Evolutionary conservation across 2,113 vertebrate genomes (phyloP), one percentile per base, ranked within the genome.

Genomic region (Xiphorhynchus elegans): DNA sequence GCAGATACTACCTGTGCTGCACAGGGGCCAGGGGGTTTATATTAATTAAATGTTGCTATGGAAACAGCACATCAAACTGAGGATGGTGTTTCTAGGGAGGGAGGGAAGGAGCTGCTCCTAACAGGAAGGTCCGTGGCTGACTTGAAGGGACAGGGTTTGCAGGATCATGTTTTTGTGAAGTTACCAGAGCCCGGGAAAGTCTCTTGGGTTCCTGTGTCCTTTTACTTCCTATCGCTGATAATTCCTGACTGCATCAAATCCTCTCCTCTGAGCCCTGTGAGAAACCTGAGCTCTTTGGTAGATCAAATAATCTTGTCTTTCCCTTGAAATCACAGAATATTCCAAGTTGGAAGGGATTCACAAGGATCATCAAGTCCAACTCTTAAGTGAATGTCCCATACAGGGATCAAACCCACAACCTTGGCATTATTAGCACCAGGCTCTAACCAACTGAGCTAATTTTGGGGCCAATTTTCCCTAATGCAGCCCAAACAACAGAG

Each of bases 21-120:
- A 77, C 56, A 52, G 92, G 24, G 26, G 59, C 37, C 68, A 62
- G 55, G 76, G 90, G 64, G 66, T 42, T 95, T 93, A 69, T 67
- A 76, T 81, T 97, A 96, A 96, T 97, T 96, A 97, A 88, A 52
- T 50, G 81, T 89, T 96, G 84, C 93, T 93, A 87, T 77, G 84
- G 96, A 92, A 92, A 95, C 95, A 90, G 68, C 50, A 66, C 75
- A 90, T 92, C 68, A 81, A 92, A 72, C 33, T 31, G 35, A 49
- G 56, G 53, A 83, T 81, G 42, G 17, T 77, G 89, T 81, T 95
- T 91, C 60, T 63, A 35, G 31, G 62, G 49, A 87, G 20, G 53
- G 63, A 56, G 55, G 33, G 49, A 80, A 77, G 53, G 53, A 91
- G 16, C 33, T 2, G 3, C 59, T 93, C 31, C 3, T 59, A 66